Percentiles rank a stretch among this genome's conserved stretches.
Conservation (phyloP, 2,888 invertebrate genomes). For the Neelides folsomi region DNA sequence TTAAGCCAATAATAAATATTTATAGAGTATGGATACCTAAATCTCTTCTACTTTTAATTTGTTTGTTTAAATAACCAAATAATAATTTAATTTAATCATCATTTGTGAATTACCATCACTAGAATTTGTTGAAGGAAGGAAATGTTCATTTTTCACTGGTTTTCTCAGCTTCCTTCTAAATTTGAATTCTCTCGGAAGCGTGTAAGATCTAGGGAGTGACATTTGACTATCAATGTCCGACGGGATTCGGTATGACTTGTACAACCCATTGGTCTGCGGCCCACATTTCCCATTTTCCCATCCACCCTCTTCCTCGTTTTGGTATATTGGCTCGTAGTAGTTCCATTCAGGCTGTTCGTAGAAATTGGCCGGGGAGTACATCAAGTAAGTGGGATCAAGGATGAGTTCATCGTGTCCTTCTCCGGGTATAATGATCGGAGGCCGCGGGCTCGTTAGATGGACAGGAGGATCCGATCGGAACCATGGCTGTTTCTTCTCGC, state of each 20-base stretch:
- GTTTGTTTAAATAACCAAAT: no score
- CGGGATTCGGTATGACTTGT: conserved; percentile 45
- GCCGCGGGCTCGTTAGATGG: conserved; percentile 15
- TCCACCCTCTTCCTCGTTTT: conserved; percentile 10
- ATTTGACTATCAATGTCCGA: conserved; percentile 64
- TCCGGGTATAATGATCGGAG: conserved; percentile 22
- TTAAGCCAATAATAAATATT: not conserved
- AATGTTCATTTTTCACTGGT: conserved; percentile 51
- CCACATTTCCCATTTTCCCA: conserved; percentile 14
- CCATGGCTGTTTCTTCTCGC: conserved; percentile 54
- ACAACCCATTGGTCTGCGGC: conserved; percentile 34
- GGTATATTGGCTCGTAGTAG: conserved; percentile 29
- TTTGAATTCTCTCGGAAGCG: conserved; percentile 70
- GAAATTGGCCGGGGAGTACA: conserved; percentile 18
- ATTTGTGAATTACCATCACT: conserved; percentile 59
- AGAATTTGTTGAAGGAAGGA: conserved; percentile 68
- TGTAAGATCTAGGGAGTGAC: conserved; percentile 70
- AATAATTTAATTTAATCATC: not conserved
- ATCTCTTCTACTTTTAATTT: no score
- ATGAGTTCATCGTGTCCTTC: conserved; percentile 21
- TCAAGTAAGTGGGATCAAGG: conserved; percentile 27
- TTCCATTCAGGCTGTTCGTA: conserved; percentile 30
- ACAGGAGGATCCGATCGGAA: conserved; percentile 39
- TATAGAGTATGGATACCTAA: not conserved
- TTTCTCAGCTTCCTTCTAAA: conserved; percentile 53